These are phyloP conservation scores for Enteromius fasciolatus DNA, from an alignment of 2,797 vertebrate species.

Conservation along the genomic window DNA sequence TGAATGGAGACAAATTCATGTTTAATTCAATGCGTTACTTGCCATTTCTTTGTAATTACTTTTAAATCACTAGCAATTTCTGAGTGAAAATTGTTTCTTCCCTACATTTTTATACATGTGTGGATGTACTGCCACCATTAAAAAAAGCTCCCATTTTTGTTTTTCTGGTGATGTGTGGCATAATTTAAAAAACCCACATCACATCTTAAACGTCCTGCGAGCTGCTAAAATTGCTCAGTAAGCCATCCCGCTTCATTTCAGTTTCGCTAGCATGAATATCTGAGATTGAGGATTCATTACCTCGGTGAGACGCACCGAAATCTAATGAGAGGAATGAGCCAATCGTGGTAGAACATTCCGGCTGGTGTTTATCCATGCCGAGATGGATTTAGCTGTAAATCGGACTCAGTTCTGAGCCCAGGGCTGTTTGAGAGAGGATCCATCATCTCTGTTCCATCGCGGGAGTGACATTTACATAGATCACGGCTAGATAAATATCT, in stretches of 20 bases:
- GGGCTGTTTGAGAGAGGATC: conserved; percentile 45
- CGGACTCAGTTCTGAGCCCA: conserved; percentile 47
- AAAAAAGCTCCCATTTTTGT: neutral
- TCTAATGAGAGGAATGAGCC: conserved; percentile 11
- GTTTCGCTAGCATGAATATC: conserved; percentile 19
- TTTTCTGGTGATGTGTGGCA: neutral
- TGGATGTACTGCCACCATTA: neutral
- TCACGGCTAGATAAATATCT: conserved; percentile 54
- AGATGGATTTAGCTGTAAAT: conserved; percentile 49
- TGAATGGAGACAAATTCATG: neutral
- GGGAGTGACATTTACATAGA: conserved; percentile 50
- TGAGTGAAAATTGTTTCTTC: neutral
- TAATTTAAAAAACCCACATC: neutral
- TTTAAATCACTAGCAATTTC: neutral
- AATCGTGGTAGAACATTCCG: conserved; percentile 18
- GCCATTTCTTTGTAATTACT: neutral
- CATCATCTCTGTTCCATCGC: conserved; percentile 50
- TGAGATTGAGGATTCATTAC: conserved; percentile 24
- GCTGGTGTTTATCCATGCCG: conserved; percentile 49
- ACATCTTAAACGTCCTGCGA: conserved; percentile 3
- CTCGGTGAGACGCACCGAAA: neutral
- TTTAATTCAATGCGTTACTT: neutral
- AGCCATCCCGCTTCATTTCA: neutral
- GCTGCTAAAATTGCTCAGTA: neutral
- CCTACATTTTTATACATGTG: neutral